Conservation (phyloP, 1,140 invertebrate genomes). For the Bombus vancouverensis region DNA sequence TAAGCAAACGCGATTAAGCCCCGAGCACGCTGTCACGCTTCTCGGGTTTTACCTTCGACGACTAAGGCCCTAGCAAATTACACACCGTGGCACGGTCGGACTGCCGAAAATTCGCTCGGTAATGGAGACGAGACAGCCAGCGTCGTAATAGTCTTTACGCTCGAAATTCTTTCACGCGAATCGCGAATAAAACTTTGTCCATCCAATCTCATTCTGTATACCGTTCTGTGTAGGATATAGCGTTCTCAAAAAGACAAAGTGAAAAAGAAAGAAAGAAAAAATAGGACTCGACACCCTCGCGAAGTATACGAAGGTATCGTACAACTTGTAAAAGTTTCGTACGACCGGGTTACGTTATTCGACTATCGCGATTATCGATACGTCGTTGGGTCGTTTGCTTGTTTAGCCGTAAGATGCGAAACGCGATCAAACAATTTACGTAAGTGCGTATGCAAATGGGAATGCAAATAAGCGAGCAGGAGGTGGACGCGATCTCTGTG, state of each 20-base stretch:
- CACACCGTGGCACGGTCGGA: slow-evolving; percentile 17
- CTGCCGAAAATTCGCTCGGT: slow-evolving; percentile 46
- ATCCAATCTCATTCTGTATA: neutral
- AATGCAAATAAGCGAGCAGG: slow-evolving; percentile 23
- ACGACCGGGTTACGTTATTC: neutral
- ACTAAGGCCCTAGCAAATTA: slow-evolving; percentile 57
- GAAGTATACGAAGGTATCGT: no score
- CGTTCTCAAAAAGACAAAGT: fast-evolving
- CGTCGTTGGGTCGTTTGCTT: neutral
- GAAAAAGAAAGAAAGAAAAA: no score
- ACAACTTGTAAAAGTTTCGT: neutral
- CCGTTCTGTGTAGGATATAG: neutral
- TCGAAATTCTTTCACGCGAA: slow-evolving; percentile 11
- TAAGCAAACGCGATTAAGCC: slow-evolving; percentile 79
- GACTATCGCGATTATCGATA: neutral
- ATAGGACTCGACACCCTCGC: neutral
- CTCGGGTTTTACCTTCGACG: slow-evolving; percentile 59
- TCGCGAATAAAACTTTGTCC: neutral
- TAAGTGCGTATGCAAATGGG: slow-evolving; percentile 11
- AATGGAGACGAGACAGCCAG: slow-evolving; percentile 15
- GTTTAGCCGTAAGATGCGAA: neutral
- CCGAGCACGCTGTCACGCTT: slow-evolving; percentile 75
- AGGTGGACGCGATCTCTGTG: neutral
- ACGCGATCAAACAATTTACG: slow-evolving; percentile 20
- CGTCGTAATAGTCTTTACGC: slow-evolving; percentile 15